These are phyloP conservation scores for Haplotaxodon microlepis DNA, from an alignment of 2,113 vertebrate genomes.

Conservation along the genomic window DNA sequence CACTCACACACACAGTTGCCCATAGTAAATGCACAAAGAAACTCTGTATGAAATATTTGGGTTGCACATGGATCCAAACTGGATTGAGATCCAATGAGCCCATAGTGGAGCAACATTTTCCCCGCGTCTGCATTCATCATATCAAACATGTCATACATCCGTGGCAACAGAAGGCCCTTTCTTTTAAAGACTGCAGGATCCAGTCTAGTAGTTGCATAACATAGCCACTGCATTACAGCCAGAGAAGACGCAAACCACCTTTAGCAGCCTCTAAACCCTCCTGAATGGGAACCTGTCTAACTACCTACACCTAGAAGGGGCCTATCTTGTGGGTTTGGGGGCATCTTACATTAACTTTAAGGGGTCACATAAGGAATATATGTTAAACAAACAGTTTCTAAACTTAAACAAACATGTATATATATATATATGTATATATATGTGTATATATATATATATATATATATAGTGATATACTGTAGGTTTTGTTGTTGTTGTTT, in stretches of 20 bases:
- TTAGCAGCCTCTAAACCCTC: not conserved
- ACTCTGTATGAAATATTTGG: not conserved
- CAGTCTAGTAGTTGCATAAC: not conserved
- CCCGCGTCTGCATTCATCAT: not conserved
- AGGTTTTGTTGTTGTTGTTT: rapidly evolving
- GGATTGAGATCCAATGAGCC: not conserved
- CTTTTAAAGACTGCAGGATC: not conserved
- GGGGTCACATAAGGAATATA: not conserved
- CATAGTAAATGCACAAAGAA: not conserved
- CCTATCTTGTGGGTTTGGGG: not conserved
- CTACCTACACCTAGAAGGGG: not conserved
- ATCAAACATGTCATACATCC: not conserved
- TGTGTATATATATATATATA: rapidly evolving
- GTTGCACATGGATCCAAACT: not conserved
- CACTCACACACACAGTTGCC: not conserved
- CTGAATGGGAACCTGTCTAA: not conserved
- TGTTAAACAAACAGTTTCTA: not conserved
- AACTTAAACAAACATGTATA: too few species aligned
- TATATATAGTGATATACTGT: not conserved
- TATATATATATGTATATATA: rapidly evolving
- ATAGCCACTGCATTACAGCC: not conserved
- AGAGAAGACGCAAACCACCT: not conserved
- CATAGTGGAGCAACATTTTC: not conserved
- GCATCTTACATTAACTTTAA: not conserved
- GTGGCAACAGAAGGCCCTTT: not conserved